Evolutionary conservation across 2,888 invertebrate species (phyloP), one percentile per base, ranked within the genome.

Genomic region (Mythimna albipuncta): DNA sequence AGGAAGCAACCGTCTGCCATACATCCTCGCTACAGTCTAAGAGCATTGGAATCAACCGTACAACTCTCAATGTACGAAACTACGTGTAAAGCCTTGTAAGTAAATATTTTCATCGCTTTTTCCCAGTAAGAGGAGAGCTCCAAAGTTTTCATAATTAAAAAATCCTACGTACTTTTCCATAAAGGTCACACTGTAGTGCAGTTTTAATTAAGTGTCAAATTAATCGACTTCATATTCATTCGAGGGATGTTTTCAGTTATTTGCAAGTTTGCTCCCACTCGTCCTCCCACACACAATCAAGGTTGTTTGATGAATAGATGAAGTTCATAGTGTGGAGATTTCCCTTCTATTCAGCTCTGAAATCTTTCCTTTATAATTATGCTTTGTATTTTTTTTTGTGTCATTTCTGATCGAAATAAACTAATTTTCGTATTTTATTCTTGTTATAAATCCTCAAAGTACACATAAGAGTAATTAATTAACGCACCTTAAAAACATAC

Each of bases 191-290:
- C 11, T 62, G 26, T 54, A 47, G 7, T 55, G 47, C 57, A 59
- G 63, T 67, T 71, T 44, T 71, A 57, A 77, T 72, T 50, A 50
- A 61, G 11, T 50, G 58, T 61, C 19, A 19, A 64, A 76, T 69
- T 21, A 64, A 77, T 64, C 10, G 11, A 57, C 19, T 61, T 52
- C 13, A 26, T 64, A 54, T 65, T 57, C 47, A 7, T 35, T 7
- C 0, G 21, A 44, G 41, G 2, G 32, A 50, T 41, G 41, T 26
- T 58, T 62, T 38, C 19, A 26, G 44, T 38, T 75, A 41, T 73
- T 73, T 32, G 13, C 44, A 13, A 65, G n/a, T 32, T 21, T n/a
- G 1, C n/a, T 61, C 63, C 77, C 77, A 71, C 76, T 66, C 55
- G 21, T 52, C 44, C 47, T 7, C 54, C 77, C 54, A 76, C 54